These are phyloP conservation scores for Eulemur albifrons DNA, from an alignment of 2,797 vertebrate species.

Conservation along the genomic window DNA sequence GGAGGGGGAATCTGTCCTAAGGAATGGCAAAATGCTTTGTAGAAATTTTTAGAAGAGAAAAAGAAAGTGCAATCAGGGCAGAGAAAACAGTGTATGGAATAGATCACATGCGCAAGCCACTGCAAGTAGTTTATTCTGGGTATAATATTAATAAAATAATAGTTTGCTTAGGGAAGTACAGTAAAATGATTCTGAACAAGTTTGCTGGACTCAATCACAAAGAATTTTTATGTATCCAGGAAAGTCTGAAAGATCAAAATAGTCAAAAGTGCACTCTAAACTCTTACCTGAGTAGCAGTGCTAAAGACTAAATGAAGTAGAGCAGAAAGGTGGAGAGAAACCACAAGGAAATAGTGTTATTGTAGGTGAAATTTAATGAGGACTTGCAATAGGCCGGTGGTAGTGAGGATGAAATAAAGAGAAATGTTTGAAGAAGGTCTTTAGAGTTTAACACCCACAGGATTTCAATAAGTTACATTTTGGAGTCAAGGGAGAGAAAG, in stretches of 20 bases:
- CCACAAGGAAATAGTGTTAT: neutral
- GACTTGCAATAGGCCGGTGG: neutral
- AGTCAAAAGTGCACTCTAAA: neutral
- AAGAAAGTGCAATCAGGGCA: neutral
- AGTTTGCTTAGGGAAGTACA: neutral
- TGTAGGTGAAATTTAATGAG: neutral
- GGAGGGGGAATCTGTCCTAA: neutral
- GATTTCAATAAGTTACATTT: neutral
- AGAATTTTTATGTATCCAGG: neutral
- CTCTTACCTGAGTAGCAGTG: neutral
- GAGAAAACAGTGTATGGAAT: rapidly evolving
- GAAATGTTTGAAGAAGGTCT: neutral
- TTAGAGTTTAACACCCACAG: neutral
- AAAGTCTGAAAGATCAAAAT: neutral
- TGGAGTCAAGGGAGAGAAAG: neutral
- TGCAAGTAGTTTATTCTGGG: neutral
- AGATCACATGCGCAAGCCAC: neutral
- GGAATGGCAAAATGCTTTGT: neutral
- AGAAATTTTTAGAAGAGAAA: neutral
- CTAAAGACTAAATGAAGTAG: neutral
- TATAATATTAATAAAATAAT: neutral
- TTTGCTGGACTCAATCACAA: neutral
- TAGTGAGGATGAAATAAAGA: neutral
- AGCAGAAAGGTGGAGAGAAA: neutral
- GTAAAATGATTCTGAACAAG: neutral